Evolutionary conservation across 2,888 invertebrate species (phyloP), one percentile per base, ranked within the genome.

Genomic region (Asteroscopus sphinx): DNA sequence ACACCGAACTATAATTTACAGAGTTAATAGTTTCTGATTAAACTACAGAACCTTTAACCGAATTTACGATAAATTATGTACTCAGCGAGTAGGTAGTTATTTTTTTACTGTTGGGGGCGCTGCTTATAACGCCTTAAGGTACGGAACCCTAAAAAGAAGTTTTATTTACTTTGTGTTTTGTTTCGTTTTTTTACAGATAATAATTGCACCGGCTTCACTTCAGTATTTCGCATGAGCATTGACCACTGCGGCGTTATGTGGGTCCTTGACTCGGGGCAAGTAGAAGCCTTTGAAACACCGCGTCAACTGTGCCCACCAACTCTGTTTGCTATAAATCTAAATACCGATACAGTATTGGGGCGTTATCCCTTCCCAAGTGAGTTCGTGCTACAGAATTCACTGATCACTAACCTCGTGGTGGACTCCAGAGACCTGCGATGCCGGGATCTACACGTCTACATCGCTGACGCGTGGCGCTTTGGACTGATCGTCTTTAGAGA

Each of bases 191-290:
- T 25, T 12, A 37, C 85, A 93, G 94, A 26, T 47, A 95, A 93
- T 70, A 95, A 93, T 70, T 94, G 94, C 70, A 89, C 88, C 16
- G 96, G 96, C 33, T 91, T 97, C 52, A 96, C 97, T 0, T 97
- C 97, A 0, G 96, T 97, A 1, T 98, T 97, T 82, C 95, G 98
- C n/a, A 95, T 97, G 80, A 95, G 95, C 77, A 95, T 97, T 0
- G 98, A 98, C 84, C 95, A 95, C 40, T 98, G 98, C 76, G 96
- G 96, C 46, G 95, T 97, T 1, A 94, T 98, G 76, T 98, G 97
- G 97, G 95, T 97, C 0, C 94, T 98, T 21, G 97, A 98, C 85
- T 96, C 97, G 0, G 98, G 98, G 0, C 96, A 96, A 80, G 95
- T 96, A 0, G 96, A 97, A 79, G 95, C 96, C 0, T 96, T 96